phyloP scores from a whole-genome alignment of 2,888 invertebrate species.

The Drosophila meridiana region DNA sequence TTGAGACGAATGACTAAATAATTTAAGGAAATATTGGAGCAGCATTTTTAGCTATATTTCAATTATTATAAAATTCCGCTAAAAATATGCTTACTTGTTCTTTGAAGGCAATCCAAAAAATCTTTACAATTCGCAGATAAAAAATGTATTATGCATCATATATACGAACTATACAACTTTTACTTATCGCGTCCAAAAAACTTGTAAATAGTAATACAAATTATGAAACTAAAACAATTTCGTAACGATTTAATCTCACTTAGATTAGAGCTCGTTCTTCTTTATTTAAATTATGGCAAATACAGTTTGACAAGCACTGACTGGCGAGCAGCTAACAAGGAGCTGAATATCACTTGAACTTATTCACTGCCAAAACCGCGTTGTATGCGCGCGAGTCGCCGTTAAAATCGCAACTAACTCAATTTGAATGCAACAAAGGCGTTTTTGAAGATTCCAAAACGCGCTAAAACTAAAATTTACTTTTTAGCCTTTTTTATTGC shows the following conservation, averaged over 20 bases:
- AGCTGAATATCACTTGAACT: constrained; percentile 1
- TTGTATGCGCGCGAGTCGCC: constrained; percentile 56
- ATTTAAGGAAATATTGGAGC: neutral
- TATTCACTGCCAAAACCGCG: constrained; percentile 23
- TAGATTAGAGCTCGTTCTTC: constrained; percentile 26
- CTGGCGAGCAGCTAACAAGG: constrained; percentile 4
- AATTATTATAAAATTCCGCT: neutral
- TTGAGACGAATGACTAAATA: neutral
- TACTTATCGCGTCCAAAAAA: constrained; percentile 38
- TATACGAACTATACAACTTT: constrained; percentile 28
- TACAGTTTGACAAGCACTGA: constrained; percentile 45
- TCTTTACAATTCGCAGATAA: constrained; percentile 46
- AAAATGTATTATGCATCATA: constrained; percentile 11
- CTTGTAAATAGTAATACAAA: constrained; percentile 11
- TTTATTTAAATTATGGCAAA: constrained; percentile 4
- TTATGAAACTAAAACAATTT: constrained; percentile 14
- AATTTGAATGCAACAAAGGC: constrained; percentile 53
- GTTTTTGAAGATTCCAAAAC: constrained; percentile 74
- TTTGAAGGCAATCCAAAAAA: constrained; percentile 5
- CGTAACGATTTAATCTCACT: constrained; percentile 22
- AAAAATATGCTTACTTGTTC: constrained; percentile 23
- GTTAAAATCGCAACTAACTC: constrained; percentile 69
- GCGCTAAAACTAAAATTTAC: constrained; percentile 54
- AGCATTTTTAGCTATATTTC: neutral
- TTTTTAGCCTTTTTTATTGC: constrained; percentile 68